phyloP scores from a whole-genome alignment of 2,888 invertebrate species.

The Andrena bucephala region DNA sequence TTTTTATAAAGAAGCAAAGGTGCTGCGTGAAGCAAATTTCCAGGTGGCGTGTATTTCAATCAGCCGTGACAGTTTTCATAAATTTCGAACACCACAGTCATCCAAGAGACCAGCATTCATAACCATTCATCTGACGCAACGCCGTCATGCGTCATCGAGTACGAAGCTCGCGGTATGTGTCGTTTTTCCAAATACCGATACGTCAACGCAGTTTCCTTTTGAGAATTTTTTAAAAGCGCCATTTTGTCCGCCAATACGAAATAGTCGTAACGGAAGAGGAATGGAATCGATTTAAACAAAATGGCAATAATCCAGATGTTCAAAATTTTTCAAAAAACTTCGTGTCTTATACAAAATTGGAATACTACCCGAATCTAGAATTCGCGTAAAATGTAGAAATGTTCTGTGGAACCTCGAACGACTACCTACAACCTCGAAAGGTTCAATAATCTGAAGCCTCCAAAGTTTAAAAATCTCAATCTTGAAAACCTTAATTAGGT shows the following conservation, averaged over 20 bases:
- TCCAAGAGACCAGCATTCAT: background rate
- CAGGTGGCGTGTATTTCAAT: background rate
- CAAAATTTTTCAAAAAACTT: no score
- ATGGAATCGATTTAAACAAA: no score
- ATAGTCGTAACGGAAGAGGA: no score
- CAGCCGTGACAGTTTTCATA: slow-evolving; percentile 14
- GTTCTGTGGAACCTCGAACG: background rate
- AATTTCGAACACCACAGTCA: slow-evolving; percentile 1
- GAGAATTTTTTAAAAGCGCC: background rate
- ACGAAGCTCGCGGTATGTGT: background rate
- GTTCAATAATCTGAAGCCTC: background rate
- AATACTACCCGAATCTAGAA: background rate
- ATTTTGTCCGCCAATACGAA: background rate
- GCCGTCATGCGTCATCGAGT: slow-evolving; percentile 21
- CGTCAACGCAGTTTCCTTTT: background rate
- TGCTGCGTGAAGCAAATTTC: no score
- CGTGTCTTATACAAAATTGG: background rate
- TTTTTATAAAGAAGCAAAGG: no score
- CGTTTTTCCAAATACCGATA: background rate
- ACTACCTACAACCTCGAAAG: background rate
- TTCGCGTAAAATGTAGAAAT: background rate
- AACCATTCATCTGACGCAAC: slow-evolving; percentile 12
- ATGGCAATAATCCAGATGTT: no score
- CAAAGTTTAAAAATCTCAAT: background rate
- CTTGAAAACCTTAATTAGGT: no score